Percentiles rank a stretch among this genome's conserved stretches.
Conservation (phyloP, 2,888 invertebrate genomes). For the Aethes cnicana region DNA sequence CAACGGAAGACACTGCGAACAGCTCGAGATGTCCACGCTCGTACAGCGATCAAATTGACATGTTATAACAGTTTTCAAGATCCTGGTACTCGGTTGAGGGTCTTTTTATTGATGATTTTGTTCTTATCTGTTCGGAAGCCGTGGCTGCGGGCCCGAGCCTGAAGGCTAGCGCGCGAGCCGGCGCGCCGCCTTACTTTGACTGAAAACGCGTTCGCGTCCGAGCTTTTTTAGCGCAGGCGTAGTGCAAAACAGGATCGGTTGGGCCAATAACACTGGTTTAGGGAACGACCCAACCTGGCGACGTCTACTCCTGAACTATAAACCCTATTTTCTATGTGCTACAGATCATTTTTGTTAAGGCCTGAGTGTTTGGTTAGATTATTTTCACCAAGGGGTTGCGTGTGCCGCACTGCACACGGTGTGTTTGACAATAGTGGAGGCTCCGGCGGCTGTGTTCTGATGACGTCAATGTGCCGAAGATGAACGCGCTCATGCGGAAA, state of each 20-base stretch:
- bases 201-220: slow-evolving; percentile 56
- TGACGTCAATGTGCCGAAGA: slow-evolving; percentile 70
- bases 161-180: slow-evolving; percentile 82
- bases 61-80: slow-evolving; percentile 50
- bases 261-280: slow-evolving; percentile 48
- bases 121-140: slow-evolving; percentile 50
- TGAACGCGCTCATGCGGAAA: slow-evolving; percentile 52
- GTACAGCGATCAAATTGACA: slow-evolving; percentile 62
- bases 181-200: slow-evolving; percentile 79
- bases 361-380: slow-evolving; percentile 25
- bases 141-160: slow-evolving; percentile 62
- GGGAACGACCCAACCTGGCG: slow-evolving; percentile 44
- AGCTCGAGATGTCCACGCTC: slow-evolving; percentile 49
- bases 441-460: slow-evolving; percentile 67
- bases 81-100: slow-evolving; percentile 48
- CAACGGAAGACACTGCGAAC: slow-evolving; percentile 70
- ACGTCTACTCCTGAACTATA: slow-evolving; percentile 27
- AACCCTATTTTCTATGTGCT: slow-evolving; percentile 29
- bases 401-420: slow-evolving; percentile 82
- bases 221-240: slow-evolving; percentile 71
- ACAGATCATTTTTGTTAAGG: slow-evolving; percentile 28
- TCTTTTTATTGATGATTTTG: slow-evolving; percentile 70
- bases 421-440: slow-evolving; percentile 77
- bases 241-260: slow-evolving; percentile 70
- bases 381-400: slow-evolving; percentile 55